Base-by-base conservation (phyloP, 1,140 invertebrate species). In the Chelonus insularis region DNA sequence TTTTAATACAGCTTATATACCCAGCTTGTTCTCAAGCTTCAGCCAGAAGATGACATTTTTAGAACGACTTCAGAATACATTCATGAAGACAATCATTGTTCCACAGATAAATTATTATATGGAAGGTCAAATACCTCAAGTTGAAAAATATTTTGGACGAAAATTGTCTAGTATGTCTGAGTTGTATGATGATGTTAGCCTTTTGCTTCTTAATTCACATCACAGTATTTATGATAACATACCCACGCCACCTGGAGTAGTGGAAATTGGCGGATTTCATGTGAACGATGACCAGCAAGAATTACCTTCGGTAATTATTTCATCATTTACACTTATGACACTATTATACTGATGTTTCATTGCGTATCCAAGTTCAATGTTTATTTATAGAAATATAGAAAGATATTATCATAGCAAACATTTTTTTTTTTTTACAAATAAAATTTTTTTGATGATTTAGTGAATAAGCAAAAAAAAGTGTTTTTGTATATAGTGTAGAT, bases 191-290 rank as follows among this genome's bases (percentile, higher is more conserved):
- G 60, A 65, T 48, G 41, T 65, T 18, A 34, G 82, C 29, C 63
- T 89, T 25, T 58, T 87, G 4, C 68, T 89, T 12, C 72, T 83
- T 0, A 89, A 89, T 71, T 78, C 79, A 6, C 84, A 88, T 73
- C 82, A 82, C 48, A 74, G 77, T 1, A 55, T 86, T 2, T 82
- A 81, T 61, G 76, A 77, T 1, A 72, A 84, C 0, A 77, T 78
- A 37, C 81, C 84, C 0, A 69, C 72, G 12, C 70, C 78, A 1
- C 83, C 84, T 0, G 80, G 77, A 32, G 64, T 85, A 0, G 66
- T 87, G 4, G 84, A 87, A 72, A 78, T 88, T 11, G 86, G 84
- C 7, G 87, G 86, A 9, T 66, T 88, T 2, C 86, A 86, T 57
- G 70, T 84, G 0, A 62, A 69, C 3, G 70, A 80, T 1, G 65